Conservation (phyloP, 2,113 vertebrate species). For the Tyrannus savana region DNA sequence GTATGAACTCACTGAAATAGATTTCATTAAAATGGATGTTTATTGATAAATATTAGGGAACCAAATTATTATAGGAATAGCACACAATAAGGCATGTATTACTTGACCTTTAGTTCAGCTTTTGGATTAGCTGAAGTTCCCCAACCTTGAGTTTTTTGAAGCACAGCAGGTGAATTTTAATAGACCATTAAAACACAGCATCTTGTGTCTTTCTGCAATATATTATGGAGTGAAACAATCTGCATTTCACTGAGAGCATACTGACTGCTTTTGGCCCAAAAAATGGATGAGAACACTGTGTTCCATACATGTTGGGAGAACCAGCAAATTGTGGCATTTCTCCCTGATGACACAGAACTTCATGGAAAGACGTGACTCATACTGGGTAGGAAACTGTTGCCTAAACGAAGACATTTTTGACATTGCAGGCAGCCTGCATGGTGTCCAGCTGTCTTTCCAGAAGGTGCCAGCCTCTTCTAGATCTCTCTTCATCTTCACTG, state of each 20-base stretch:
- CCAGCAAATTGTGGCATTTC: neutral
- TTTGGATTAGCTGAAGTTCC: neutral
- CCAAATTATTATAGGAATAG: neutral
- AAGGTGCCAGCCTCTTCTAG: slow-evolving; percentile 25
- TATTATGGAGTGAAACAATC: neutral
- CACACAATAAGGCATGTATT: neutral
- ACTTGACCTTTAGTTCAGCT: neutral
- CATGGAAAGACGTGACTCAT: slow-evolving; percentile 41
- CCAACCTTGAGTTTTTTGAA: neutral
- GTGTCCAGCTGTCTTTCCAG: slow-evolving; percentile 38
- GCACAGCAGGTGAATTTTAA: neutral
- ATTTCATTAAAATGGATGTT: neutral
- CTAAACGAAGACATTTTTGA: slow-evolving; percentile 29
- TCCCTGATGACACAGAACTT: slow-evolving; percentile 14
- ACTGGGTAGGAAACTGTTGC: slow-evolving; percentile 19
- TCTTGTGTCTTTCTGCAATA: neutral
- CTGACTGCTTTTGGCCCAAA: neutral
- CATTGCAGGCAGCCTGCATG: neutral
- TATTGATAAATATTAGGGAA: slow-evolving; percentile 22
- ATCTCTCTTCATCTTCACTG: neutral
- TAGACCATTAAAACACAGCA: neutral
- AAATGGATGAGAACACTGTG: slow-evolving; percentile 12
- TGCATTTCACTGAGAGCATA: slow-evolving; percentile 1
- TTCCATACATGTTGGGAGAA: slow-evolving; percentile 23
- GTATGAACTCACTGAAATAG: neutral